Evolutionary conservation across 2,113 vertebrate species (phyloP), one percentile per base, ranked within the genome.

Genomic region (Dasyurus viverrinus): DNA sequence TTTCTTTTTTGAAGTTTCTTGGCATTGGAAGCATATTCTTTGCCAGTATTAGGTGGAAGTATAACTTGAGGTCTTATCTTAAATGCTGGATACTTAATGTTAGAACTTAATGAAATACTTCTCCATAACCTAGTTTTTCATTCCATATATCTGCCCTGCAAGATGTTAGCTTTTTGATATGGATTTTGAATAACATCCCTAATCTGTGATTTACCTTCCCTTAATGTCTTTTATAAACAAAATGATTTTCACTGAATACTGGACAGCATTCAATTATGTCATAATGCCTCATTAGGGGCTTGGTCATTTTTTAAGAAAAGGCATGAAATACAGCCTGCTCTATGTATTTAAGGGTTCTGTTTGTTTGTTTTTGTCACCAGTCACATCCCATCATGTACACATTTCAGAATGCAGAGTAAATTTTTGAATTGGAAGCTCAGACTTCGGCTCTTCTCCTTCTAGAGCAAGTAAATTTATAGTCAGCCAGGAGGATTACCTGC

Each of bases 391-490:
- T 93, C 27, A 7, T 0, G 0, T 9, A 19, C 89, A 95, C 24
- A 26, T 97, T 94, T 46, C 90, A 60, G 53, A 94, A 90, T 95
- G 93, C 90, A 90, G 3, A 91, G 23, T 89, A 95, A 90, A 94
- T 94, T 94, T 84, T 95, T 94, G 94, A 97, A 89, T 84, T 55
- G 27, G 36, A 91, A 36, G 48, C 24, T 19, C 53, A 3, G 30
- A 47, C 16, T n/a, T 42, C 7, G 23, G 7, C n/a, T 84, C 68
- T 84, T 84, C 68, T 6, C 47, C 22, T 96, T 8, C 96, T 36
- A 50, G 1, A 8, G 5, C 12, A 95, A 89, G 53, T 94, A 90
- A 50, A 53, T 30, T 96, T 60, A 57, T 68, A 27, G 84, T 3
- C 53, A 55, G 68, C 89, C 10, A 2, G 50, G n/a, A 90, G 7